Conservation (phyloP, 2,113 vertebrate species). For the Marmota monax region DNA sequence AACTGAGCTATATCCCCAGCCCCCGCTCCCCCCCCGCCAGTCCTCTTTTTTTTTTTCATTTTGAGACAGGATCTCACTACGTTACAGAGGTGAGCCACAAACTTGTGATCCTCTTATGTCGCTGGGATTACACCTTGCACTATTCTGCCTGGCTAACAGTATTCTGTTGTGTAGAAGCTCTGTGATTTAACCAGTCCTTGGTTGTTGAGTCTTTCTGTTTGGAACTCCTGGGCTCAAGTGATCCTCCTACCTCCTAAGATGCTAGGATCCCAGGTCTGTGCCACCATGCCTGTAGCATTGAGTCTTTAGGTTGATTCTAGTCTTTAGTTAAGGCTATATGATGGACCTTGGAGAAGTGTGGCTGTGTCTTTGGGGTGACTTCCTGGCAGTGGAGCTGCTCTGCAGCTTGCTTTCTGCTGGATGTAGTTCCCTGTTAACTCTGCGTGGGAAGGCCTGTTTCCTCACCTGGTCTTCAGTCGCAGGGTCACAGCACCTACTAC, state of each 20-base stretch:
- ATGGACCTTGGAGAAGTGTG: not conserved
- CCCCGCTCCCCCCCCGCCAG: not conserved
- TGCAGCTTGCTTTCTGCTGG: not conserved
- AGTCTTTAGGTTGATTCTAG: not conserved
- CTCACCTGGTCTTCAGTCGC: fast-evolving
- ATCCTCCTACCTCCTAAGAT: not conserved
- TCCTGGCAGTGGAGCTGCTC: not conserved
- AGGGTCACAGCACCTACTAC: not conserved
- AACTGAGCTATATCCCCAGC: not conserved
- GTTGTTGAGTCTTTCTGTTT: not conserved
- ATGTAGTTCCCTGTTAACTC: not conserved
- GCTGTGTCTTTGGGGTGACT: not conserved
- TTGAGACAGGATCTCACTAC: not conserved
- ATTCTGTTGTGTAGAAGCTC: not conserved
- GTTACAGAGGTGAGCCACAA: not conserved
- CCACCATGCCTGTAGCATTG: not conserved
- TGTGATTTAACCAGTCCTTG: not conserved
- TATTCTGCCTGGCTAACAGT: not conserved
- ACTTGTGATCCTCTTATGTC: not conserved
- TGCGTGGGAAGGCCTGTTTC: not conserved
- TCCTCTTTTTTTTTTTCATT: not conserved
- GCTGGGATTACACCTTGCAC: not conserved
- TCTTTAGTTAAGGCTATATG: not conserved
- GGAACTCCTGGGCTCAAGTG: not conserved
- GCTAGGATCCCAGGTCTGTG: not conserved